phyloP scores from a whole-genome alignment of 2,113 vertebrate species.

The Dasyornis broadbenti region DNA sequence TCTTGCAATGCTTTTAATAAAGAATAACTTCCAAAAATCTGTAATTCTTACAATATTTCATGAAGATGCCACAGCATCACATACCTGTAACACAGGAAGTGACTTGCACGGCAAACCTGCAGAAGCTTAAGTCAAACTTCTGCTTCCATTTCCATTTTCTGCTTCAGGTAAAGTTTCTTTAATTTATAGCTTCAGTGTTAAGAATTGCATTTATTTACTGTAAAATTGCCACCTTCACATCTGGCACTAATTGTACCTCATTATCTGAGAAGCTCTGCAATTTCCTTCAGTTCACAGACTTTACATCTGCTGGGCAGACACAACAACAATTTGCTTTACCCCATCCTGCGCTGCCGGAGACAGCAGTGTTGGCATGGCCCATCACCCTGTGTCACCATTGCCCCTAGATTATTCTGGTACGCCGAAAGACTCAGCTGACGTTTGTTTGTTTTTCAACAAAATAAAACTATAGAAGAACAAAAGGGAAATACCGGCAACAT shows the following conservation, averaged over 20 bases:
- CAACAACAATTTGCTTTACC: background rate
- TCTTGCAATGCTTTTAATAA: background rate
- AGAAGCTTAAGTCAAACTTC: background rate
- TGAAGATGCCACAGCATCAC: background rate
- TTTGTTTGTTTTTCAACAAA: background rate
- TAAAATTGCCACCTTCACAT: background rate
- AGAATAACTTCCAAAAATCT: background rate
- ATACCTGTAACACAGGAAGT: background rate
- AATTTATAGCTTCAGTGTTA: background rate
- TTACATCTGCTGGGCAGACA: background rate
- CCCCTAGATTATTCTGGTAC: background rate
- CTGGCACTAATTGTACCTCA: background rate
- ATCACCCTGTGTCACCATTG: background rate
- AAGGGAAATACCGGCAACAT: background rate
- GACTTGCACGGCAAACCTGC: background rate
- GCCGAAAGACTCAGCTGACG: background rate
- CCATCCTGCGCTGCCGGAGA: background rate
- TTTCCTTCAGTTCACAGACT: background rate
- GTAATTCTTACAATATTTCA: background rate
- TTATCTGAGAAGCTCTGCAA: background rate
- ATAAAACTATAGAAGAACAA: background rate
- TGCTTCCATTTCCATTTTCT: background rate
- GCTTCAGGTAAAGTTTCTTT: background rate
- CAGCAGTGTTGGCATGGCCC: background rate
- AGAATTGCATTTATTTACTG: background rate